Conservation (phyloP, 2,113 vertebrate genomes). For the Arizona elegans region DNA sequence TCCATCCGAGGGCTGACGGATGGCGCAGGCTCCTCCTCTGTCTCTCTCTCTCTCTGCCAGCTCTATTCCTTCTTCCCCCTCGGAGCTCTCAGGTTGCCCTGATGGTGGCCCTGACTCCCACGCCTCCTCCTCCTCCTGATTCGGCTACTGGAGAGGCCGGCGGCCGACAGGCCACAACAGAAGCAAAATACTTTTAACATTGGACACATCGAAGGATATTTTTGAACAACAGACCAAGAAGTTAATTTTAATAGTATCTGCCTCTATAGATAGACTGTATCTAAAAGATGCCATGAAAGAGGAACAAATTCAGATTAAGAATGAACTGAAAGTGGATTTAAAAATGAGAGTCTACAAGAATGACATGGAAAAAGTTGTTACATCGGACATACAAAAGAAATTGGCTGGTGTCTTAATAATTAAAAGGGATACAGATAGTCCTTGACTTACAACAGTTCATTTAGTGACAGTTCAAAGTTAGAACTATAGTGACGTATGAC, state of each 20-base stretch:
- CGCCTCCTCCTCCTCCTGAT: no score
- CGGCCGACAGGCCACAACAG: no score
- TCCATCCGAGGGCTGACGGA: no score
- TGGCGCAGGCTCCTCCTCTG: fast-evolving
- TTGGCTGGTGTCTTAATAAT: neutral
- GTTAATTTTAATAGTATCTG: neutral
- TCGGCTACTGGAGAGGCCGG: no score
- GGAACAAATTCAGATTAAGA: neutral
- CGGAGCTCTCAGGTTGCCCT: no score
- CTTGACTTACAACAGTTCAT: no score
- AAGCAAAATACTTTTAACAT: neutral
- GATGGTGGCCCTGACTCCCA: no score
- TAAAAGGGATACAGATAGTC: neutral
- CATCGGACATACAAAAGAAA: neutral
- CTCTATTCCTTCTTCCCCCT: no score
- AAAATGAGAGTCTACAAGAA: neutral
- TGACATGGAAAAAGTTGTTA: neutral
- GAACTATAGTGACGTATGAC: no score
- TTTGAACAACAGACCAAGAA: neutral
- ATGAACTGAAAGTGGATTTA: neutral
- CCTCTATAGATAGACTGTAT: neutral
- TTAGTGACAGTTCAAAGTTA: no score
- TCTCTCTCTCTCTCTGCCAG: no score
- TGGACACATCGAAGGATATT: neutral
- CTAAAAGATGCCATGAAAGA: neutral